Base-by-base conservation (phyloP, 2,797 vertebrate species). In the Merluccius polli region DNA sequence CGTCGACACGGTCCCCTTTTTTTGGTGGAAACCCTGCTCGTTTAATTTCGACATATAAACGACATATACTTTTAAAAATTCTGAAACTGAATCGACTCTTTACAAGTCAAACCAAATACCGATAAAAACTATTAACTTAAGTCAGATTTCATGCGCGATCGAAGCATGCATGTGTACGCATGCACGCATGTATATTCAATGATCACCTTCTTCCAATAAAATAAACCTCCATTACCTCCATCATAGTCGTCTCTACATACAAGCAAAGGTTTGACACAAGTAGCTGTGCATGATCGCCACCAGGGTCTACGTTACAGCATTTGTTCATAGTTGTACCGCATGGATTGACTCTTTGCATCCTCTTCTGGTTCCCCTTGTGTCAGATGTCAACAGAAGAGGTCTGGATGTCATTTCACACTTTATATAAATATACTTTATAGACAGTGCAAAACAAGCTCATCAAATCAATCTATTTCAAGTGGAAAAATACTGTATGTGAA, bases 381-480 rank as follows among this genome's bases (percentile, higher is more conserved):
- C 33, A 38, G 52, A 59, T n/a, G 21, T 65, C 24, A 65, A 65
- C n/a, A 65, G 5, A 63, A 24, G 12, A 10, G 24, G 9, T 65
- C 4, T 13, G 59, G 59, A 27, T 0, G 59, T 65, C 10, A 27
- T 65, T 27, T 65, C 8, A 65, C 16, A 65, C 59, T 65, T 65
- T 65, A 65, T 65, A 65, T 27, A 65, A 65, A 65, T 65, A 65
- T 65, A 65, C 59, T 27, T 65, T 27, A 27, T 65, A 65, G 24
- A 65, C 9, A 27, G n/a, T 27, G 24, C 52, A 59, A 59, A 27
- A 8, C n/a, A 32, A 30, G 27, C 30, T 32, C 65, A 31, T 68
- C 13, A 32, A 69, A 32, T 15, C 4, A n/a, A 69, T 69, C 59
- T 6, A 18, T 69, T 32, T 69, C 31, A 32, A 32, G 67, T 69